A percentile compares a stretch with the other conserved stretches of the same genome.
Conservation (phyloP, 1,140 invertebrate genomes). For the Laodelphax striatellus region DNA sequence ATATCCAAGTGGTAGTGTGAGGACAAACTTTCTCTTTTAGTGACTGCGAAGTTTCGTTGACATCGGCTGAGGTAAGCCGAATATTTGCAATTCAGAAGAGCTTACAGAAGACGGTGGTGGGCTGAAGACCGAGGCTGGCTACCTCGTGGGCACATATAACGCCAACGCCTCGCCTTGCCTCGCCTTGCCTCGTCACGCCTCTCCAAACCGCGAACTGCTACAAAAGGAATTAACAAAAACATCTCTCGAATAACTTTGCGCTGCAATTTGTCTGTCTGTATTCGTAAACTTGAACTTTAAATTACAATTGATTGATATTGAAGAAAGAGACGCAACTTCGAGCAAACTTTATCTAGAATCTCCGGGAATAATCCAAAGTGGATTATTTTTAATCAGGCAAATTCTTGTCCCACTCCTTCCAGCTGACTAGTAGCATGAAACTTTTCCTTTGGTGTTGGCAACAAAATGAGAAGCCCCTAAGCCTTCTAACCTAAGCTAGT, state of each 20-base stretch:
- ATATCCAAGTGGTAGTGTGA: not conserved
- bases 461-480: too few relatives aligned
- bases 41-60: not conserved
- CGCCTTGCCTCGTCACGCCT: not conserved
- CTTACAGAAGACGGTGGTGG: not conserved
- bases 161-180: not conserved
- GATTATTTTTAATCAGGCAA: too few relatives aligned
- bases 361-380: too few relatives aligned
- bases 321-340: too few relatives aligned
- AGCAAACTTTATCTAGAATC: too few relatives aligned
- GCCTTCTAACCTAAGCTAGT: too few relatives aligned
- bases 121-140: not conserved
- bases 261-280: not conserved
- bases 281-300: not conserved
- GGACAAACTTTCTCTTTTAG: not conserved
- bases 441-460: too few relatives aligned
- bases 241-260: not conserved
- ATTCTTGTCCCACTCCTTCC: too few relatives aligned
- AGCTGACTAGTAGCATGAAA: too few relatives aligned
- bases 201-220: too few relatives aligned
- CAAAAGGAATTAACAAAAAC: not conserved
- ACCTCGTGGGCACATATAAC: not conserved
- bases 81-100: constrained; percentile 4
- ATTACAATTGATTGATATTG: not conserved
- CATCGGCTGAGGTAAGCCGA: not conserved